Evolutionary conservation across 2,113 vertebrate species (phyloP).

Genomic region (Sus scrofa): DNA sequence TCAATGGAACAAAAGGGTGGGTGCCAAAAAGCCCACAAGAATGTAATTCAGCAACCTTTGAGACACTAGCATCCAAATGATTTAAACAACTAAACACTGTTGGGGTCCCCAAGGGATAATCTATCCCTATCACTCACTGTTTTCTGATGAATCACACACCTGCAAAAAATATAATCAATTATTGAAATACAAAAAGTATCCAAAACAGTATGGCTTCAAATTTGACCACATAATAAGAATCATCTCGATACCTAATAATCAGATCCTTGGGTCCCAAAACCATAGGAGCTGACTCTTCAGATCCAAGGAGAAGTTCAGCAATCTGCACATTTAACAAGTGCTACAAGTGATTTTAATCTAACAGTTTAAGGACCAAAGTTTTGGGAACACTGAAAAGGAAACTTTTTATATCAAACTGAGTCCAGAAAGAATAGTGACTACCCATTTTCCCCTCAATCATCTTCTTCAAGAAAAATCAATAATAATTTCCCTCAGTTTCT

Average conservation of each 20-base stretch:
- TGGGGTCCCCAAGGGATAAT: neutral
- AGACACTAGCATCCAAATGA: neutral
- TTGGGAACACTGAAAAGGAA: neutral
- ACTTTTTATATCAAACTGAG: neutral
- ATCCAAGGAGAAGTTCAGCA: neutral
- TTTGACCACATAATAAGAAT: neutral
- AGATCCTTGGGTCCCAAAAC: neutral
- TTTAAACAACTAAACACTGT: neutral
- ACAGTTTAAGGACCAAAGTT: neutral
- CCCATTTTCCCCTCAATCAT: neutral
- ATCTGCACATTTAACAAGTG: neutral
- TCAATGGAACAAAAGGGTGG: neutral
- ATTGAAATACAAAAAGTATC: conserved; percentile 55
- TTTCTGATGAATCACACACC: neutral
- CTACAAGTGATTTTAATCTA: conserved; percentile 12
- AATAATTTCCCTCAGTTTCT: neutral
- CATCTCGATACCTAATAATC: neutral
- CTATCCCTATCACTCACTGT: neutral
- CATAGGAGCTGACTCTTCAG: neutral
- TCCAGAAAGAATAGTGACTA: neutral
- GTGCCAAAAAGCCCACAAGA: neutral
- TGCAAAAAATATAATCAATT: neutral
- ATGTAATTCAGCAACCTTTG: neutral
- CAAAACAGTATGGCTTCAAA: neutral
- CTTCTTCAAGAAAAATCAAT: neutral